Base-by-base conservation (phyloP, 2,888 invertebrate species). In the Andrena camellia region DNA sequence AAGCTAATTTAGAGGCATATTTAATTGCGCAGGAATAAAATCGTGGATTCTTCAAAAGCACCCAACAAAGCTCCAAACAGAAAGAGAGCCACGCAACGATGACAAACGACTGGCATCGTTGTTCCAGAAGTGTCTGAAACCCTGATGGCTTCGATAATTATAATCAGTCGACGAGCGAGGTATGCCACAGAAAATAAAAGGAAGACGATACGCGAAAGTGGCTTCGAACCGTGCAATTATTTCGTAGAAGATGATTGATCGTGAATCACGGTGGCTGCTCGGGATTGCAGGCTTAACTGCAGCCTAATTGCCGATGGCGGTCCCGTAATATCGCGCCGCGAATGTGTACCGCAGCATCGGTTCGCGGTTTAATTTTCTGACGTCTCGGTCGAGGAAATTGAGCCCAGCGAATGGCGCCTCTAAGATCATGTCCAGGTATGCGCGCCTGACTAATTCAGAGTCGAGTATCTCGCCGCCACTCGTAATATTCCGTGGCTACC, bases 201-300 rank as follows among this genome's bases (percentile, higher is more conserved):
- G 50, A 7, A 13, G 5, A 66, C 31, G 42, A 59, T 20, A 7
- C 50, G 35, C 35, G 68, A 35, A 69, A 62, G 50, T 23, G 31
- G 17, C 31, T 17, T 8, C 6, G 35, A 66, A 20, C n/a, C 42
- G 2, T 20, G 35, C 59, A n/a, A 35, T 78, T 59, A 50, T 66
- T 77, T 66, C 62, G 26, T 50, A 33, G 64, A 73, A 73, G 64
- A 77, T 63, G 73, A 77, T 77, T 48, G 64, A 33, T 31, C 35
- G 48, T 26, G 64, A 50, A 33, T 73, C 48, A 17, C 35, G 17
- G 26, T 17, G 35, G 17, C 66, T 52, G 29, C 33, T 59, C 50
- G 29, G 73, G 52, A 78, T 78, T 78, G 66, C 33, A 29, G 77
- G 26, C 17, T 73, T 52, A 78, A 66, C 73, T 60, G 66, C 62